Conservation (phyloP, 2,888 invertebrate species). For the Harpagoxenus sublaevis region DNA sequence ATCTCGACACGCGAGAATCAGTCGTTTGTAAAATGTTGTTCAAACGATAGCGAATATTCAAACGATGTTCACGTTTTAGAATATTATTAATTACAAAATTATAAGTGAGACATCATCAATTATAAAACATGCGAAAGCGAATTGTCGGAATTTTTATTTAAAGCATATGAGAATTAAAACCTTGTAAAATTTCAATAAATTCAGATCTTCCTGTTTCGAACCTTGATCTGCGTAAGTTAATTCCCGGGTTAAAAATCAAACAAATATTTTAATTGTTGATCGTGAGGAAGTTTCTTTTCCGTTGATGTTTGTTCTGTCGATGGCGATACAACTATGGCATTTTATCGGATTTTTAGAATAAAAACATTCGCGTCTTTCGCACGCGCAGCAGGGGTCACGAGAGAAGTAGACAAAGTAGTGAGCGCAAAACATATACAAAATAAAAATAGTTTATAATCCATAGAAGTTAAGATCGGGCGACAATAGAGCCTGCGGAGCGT, state of each 20-base stretch:
- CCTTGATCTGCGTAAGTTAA: neutral
- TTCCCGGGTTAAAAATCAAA: neutral
- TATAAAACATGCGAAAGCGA: neutral
- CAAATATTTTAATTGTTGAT: constrained; percentile 8
- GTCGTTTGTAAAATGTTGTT: constrained; percentile 32
- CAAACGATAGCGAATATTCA: constrained; percentile 9
- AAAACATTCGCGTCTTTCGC: constrained; percentile 45
- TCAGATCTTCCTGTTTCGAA: neutral
- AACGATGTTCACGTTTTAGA: constrained; percentile 1
- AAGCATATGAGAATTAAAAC: neutral
- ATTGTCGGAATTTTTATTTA: neutral
- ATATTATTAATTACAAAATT: neutral
- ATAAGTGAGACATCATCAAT: neutral
- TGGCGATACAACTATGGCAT: constrained; percentile 45
- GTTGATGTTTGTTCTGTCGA: constrained; percentile 20
- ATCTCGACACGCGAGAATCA: constrained; percentile 36
- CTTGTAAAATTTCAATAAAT: neutral
- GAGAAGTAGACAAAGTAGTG: constrained; percentile 64
- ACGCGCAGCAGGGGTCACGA: constrained; percentile 78
- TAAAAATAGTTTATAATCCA: constrained; percentile 84
- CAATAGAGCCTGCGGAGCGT: constrained; percentile 84
- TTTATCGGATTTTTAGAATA: constrained; percentile 57
- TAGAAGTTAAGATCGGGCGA: constrained; percentile 84
- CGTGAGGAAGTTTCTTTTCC: neutral
- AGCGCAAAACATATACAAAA: constrained; percentile 76